Evolutionary conservation across 2,888 invertebrate genomes (phyloP).

Genomic region (Acronicta alni): DNA sequence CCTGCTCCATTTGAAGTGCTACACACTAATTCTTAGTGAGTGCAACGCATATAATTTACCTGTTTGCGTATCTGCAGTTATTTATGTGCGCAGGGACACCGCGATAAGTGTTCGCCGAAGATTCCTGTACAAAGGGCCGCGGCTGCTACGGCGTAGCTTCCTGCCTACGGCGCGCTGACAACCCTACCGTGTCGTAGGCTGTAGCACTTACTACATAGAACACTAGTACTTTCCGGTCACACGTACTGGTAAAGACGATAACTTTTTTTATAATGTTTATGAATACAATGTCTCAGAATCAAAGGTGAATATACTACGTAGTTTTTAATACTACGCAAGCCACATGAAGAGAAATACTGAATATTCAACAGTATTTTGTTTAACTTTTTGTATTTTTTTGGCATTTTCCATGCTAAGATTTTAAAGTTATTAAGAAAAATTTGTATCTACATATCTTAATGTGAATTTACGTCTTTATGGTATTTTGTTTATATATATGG

Average conservation of each 20-base stretch:
- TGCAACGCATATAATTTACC: constrained; percentile 44
- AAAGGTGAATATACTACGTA: constrained; percentile 18
- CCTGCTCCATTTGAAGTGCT: constrained; percentile 18
- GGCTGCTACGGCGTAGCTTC: constrained; percentile 58
- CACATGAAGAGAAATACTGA: too few species aligned
- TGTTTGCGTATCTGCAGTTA: constrained; percentile 50
- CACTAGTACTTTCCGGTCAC: constrained; percentile 45
- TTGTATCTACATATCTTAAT: too few species aligned
- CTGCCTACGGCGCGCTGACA: constrained; percentile 49
- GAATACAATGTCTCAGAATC: constrained; percentile 4
- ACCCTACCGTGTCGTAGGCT: constrained; percentile 36
- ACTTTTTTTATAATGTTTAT: constrained; percentile 34
- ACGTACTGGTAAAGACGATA: constrained; percentile 26
- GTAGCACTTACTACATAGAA: constrained; percentile 39
- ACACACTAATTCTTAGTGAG: constrained; percentile 31
- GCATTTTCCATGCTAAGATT: too few species aligned
- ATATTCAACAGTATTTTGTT: too few species aligned
- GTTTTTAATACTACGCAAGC: too few species aligned
- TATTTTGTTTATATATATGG: too few species aligned
- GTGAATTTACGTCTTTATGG: too few species aligned
- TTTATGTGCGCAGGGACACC: constrained; percentile 47
- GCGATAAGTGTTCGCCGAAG: constrained; percentile 53
- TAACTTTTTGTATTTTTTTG: too few species aligned
- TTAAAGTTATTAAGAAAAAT: too few species aligned
- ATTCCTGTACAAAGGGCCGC: constrained; percentile 46